Evolutionary conservation across 2,113 vertebrate species (phyloP).

Genomic region (Laticauda laticaudata): DNA sequence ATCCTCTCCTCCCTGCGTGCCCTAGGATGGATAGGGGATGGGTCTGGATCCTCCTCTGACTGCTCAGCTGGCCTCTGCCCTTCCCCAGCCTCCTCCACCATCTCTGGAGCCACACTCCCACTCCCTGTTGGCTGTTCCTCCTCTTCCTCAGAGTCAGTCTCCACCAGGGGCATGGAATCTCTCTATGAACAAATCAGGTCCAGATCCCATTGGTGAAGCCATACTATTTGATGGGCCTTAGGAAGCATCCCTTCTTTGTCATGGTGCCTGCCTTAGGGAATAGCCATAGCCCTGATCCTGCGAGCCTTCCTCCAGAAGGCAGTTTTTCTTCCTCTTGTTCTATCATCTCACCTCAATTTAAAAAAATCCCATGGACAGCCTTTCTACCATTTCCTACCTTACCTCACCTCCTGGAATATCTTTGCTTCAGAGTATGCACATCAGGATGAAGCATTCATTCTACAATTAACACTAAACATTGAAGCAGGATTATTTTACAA

Average conservation of each 20-base stretch:
- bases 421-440: neutral
- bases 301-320: neutral
- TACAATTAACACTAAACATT: neutral
- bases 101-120: no score
- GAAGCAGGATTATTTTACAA: neutral
- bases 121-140: no score
- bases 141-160: no score
- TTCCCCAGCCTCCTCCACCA: no score
- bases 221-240: neutral
- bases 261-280: neutral
- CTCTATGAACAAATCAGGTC: neutral
- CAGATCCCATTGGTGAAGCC: neutral
- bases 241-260: neutral
- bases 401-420: neutral
- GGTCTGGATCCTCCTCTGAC: no score
- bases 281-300: neutral
- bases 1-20: no score
- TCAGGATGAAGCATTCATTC: neutral
- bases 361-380: neutral
- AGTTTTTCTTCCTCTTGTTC: neutral
- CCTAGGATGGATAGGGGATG: no score
- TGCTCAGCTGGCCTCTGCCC: no score
- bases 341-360: neutral
- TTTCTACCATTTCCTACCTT: neutral
- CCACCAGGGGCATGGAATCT: neutral